Conservation (phyloP, 1,140 invertebrate genomes). For the Drosophila insularis region DNA sequence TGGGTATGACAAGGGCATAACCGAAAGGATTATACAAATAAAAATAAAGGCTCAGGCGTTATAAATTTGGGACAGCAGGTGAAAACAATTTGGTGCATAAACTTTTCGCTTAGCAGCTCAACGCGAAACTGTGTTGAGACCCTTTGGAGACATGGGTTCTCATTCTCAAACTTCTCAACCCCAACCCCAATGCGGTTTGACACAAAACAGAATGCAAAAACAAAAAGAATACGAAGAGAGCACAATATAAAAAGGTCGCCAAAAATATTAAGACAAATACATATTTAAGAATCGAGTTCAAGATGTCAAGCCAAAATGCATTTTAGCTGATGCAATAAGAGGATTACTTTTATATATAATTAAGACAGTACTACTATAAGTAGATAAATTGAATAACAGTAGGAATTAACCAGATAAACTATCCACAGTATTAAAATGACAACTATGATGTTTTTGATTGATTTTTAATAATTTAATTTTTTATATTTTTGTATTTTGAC, state of each 20-base stretch:
- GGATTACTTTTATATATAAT: too few species aligned
- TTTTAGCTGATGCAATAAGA: too few species aligned
- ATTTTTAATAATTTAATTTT: too few species aligned
- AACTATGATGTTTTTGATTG: too few species aligned
- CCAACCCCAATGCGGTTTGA: slow-evolving; percentile 58
- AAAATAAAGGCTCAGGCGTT: slow-evolving; percentile 69
- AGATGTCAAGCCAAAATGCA: too few species aligned
- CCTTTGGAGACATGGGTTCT: slow-evolving; percentile 38
- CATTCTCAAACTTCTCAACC: slow-evolving; percentile 47
- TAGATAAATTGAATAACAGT: too few species aligned
- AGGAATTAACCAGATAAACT: too few species aligned
- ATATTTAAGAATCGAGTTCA: too few species aligned
- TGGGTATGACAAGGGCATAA: slow-evolving; percentile 36
- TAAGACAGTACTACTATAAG: too few species aligned
- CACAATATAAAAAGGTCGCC: neutral
- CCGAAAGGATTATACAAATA: slow-evolving; percentile 79
- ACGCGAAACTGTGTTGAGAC: slow-evolving; percentile 36
- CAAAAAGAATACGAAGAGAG: slow-evolving; percentile 19
- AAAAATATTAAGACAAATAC: neutral
- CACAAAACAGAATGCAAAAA: slow-evolving; percentile 51
- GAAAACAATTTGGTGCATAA: slow-evolving; percentile 80
- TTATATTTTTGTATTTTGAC: too few species aligned
- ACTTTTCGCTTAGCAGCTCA: slow-evolving; percentile 75
- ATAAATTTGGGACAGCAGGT: slow-evolving; percentile 78
- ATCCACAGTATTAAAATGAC: too few species aligned